Percentiles rank a stretch among this genome's conserved stretches.
Evolutionary conservation across 2,797 vertebrate species (phyloP).

Genomic region (Anguilla anguilla): DNA sequence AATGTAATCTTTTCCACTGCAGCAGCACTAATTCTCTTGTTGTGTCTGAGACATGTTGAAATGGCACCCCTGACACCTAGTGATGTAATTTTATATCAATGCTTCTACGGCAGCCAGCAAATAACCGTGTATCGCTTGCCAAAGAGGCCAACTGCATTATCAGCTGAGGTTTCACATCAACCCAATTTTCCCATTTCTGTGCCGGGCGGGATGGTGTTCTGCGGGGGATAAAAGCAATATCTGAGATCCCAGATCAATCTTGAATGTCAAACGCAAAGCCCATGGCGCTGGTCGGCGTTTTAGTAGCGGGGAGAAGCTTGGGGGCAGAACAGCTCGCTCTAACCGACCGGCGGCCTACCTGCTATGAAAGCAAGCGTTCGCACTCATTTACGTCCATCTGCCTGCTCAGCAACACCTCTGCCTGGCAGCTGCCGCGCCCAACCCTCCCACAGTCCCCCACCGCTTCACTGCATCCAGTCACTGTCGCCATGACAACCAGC

Average conservation of each 20-base stretch:
- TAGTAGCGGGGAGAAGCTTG: not conserved
- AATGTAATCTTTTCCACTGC: not conserved
- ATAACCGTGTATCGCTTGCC: not conserved
- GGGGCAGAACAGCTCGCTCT: not conserved
- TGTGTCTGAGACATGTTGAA: conserved; percentile 13
- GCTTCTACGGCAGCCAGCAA: not conserved
- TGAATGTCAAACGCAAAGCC: not conserved
- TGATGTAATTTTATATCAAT: not conserved
- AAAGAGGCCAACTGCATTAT: not conserved
- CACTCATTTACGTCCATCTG: not conserved
- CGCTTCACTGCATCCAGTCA: not conserved
- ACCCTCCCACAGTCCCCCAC: not conserved
- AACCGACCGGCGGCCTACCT: not conserved
- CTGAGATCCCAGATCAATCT: not conserved
- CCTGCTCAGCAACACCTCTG: conserved; percentile 7
- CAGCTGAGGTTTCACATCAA: not conserved
- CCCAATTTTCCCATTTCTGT: not conserved
- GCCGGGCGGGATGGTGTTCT: not conserved
- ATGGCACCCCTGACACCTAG: not conserved
- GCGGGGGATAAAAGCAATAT: conserved; percentile 6
- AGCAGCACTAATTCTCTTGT: not conserved
- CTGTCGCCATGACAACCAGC: not conserved
- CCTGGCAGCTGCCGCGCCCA: not conserved
- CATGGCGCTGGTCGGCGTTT: not conserved
- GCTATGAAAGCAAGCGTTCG: not conserved